Conservation (phyloP, 2,113 vertebrate species). For the Ornithorhynchus anatinus region DNA sequence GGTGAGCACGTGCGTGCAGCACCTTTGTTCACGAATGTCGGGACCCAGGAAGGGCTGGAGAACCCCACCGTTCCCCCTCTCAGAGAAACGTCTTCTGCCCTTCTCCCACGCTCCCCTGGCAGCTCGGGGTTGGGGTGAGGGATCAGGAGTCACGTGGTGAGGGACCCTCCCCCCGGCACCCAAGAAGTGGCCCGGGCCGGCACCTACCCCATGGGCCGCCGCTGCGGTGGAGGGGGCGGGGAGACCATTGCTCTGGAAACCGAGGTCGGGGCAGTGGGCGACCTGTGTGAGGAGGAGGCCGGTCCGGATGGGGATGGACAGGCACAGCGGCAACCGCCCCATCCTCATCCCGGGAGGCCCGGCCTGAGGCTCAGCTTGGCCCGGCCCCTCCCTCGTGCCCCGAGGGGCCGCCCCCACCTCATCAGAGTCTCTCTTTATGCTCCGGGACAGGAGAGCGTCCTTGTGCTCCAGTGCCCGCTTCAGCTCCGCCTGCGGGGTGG, state of each 20-base stretch:
- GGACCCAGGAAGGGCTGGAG: too few relatives aligned
- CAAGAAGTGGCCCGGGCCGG: too few relatives aligned
- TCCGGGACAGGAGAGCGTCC: constrained; percentile 79
- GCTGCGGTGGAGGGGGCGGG: constrained; percentile 67
- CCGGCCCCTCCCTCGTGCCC: background rate
- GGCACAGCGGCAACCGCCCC: rapidly evolving
- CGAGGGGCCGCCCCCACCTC: constrained; percentile 71
- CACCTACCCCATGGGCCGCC: constrained; percentile 76
- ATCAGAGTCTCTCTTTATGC: constrained; percentile 79
- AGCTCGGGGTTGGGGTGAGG: too few relatives aligned
- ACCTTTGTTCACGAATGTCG: too few relatives aligned
- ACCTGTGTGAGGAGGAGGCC: constrained; percentile 47
- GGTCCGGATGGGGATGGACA: background rate
- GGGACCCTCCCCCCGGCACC: too few relatives aligned
- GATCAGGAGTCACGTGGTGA: too few relatives aligned
- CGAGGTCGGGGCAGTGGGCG: constrained; percentile 57
- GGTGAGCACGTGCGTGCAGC: too few relatives aligned
- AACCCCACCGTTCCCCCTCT: too few relatives aligned
- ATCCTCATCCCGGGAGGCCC: background rate
- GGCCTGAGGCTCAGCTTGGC: background rate
- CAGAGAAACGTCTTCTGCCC: too few relatives aligned
- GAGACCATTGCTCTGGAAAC: constrained; percentile 84
- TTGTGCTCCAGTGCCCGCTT: constrained; percentile 86
- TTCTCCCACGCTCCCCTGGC: too few relatives aligned
- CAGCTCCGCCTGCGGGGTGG: constrained; percentile 73